phyloP scores from a whole-genome alignment of 2,113 vertebrate genomes.

The Anthoscopus minutus region DNA sequence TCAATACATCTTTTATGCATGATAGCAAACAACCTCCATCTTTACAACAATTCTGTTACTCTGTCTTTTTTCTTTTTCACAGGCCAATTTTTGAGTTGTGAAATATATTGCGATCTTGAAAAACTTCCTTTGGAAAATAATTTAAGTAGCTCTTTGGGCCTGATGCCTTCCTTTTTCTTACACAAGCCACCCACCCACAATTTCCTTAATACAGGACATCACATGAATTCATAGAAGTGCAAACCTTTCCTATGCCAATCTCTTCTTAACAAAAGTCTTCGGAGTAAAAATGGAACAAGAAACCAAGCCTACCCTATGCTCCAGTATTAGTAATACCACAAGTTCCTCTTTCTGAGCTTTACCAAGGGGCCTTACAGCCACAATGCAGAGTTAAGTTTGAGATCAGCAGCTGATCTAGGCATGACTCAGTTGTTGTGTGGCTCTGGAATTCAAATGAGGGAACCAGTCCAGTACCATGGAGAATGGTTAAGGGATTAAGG shows the following conservation, averaged over 20 bases:
- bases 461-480: background rate
- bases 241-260: background rate
- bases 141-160: background rate
- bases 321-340: background rate
- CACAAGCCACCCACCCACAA: background rate
- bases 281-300: background rate
- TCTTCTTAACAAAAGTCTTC: background rate
- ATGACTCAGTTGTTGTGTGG: background rate
- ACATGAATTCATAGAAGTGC: background rate
- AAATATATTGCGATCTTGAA: background rate
- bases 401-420: background rate
- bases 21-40: background rate
- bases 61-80: background rate
- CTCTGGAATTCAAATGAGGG: background rate
- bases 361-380: background rate
- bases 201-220: background rate
- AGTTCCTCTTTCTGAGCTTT: background rate
- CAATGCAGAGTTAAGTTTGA: background rate
- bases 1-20: background rate
- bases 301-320: background rate
- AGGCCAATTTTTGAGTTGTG: background rate
- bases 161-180: background rate
- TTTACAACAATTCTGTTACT: background rate
- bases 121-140: background rate
- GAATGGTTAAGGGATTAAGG: background rate